Percentiles rank a stretch among this genome's conserved stretches.
Conservation (phyloP, 2,888 invertebrate genomes). For the Nemoura dubitans region DNA sequence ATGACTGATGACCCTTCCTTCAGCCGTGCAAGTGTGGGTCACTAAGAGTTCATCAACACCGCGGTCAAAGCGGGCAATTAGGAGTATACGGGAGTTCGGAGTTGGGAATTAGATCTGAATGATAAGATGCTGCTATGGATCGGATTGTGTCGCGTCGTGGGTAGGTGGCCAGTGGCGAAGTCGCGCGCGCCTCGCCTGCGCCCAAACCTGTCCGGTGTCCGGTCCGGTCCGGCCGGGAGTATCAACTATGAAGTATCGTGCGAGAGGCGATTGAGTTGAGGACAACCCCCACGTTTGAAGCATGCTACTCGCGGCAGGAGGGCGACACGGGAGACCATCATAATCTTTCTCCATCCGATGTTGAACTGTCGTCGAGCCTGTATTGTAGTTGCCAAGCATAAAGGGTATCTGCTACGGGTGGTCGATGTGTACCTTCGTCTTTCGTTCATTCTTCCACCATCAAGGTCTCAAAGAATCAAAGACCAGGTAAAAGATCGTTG, state of each 20-base stretch:
- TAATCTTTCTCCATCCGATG: slow-evolving; percentile 46
- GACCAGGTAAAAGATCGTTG: slow-evolving; percentile 47
- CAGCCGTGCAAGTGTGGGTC: slow-evolving; percentile 7
- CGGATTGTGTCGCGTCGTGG: neutral
- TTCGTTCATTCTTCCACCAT: slow-evolving; percentile 23
- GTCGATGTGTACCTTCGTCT: slow-evolving; percentile 44
- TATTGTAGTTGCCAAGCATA: slow-evolving; percentile 42
- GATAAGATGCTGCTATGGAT: neutral
- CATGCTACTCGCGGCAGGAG: slow-evolving; percentile 42
- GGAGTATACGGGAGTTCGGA: neutral
- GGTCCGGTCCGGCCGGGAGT: neutral
- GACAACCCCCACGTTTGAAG: slow-evolving; percentile 26
- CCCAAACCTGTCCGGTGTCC: neutral
- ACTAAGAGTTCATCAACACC: neutral
- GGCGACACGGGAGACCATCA: slow-evolving; percentile 44
- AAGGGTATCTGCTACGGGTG: slow-evolving; percentile 42
- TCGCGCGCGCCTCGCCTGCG: neutral
- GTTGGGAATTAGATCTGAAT: neutral
- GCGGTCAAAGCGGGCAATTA: neutral
- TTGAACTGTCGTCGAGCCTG: slow-evolving; percentile 46
- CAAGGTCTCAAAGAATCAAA: slow-evolving; percentile 36
- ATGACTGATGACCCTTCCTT: neutral
- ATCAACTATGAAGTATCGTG: neutral
- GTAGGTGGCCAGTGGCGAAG: neutral
- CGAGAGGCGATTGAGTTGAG: neutral